Evolutionary conservation across 2,888 invertebrate species (phyloP), one percentile per base, ranked within the genome.

Genomic region (Acrobasis suavella): DNA sequence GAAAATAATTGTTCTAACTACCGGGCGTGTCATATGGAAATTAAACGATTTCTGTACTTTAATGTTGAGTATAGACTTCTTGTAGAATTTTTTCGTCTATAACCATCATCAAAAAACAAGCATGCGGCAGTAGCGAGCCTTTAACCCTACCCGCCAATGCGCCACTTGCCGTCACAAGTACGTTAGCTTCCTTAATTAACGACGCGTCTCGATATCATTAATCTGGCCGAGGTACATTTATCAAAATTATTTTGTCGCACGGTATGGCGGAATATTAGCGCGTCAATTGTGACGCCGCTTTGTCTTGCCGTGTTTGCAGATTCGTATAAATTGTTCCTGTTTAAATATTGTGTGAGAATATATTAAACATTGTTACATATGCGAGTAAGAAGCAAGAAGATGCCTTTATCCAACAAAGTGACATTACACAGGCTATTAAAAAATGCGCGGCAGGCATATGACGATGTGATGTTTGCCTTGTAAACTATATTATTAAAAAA

Each of bases 171-270:
- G 42, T 42, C 42, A 42, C 2, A 42, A 56, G 56, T 56, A 56
- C 56, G 17, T 42, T 46, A 56, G 56, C 56, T 56, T 42, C 42
- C 39, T 62, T 62, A 62, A 62, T 62, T 62, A 62, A 62, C 50
- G 62, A 62, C 32, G 46, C 22, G 37, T 54, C 55, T 17, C 60
- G 51, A 55, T 61, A 61, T 49, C 62, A 62, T 62, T 62, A 62
- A 62, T 62, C 62, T 62, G 54, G 51, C 60, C 17, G 51, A 51
- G 60, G 60, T 42, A 51, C 51, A 60, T 60, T 60, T 60, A 60
- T 60, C 60, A 60, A 60, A 60, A 51, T 60, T 60, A 60, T 60
- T 60, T 51, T 51, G 56, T 56, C 42, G 60, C 60, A 52, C 52
- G 51, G 52, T 52, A 50, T n/a, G n/a, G n/a, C 56, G 56, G 39